Evolutionary conservation across 2,888 invertebrate genomes (phyloP), one percentile per base, ranked within the genome.

Genomic region (Lasioglossum leucozonium): DNA sequence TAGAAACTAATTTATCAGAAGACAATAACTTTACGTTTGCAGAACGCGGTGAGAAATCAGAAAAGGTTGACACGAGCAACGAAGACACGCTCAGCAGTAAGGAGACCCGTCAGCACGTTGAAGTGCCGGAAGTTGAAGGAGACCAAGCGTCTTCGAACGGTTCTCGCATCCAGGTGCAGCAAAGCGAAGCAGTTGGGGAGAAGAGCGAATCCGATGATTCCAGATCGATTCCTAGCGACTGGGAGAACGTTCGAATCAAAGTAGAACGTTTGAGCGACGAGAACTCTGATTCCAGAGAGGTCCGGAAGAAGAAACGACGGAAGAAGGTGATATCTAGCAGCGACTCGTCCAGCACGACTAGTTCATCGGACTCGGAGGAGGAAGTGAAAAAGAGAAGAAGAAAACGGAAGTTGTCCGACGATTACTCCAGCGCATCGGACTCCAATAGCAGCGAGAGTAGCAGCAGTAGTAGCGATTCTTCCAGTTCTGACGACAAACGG

Each of bases 161-260:
- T 55, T 77, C 81, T 2, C 78, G 44, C 3, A 75, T 73, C 40
- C 78, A 89, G 22, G 13, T 72, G 0, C 26, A 75, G 47, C 74
- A 81, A 10, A 55, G 34, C 13, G 81, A 84, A 26, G 84, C 85
- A 44, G 10, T n/a, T 8, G 65, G 22, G 0, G 84, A 89, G 16
- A 86, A 92, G 77, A 75, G 80, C 1, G 84, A 88, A 37, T 86
- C 88, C 4, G 87, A 91, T 5, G 91, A 92, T 34, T 93, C 93
- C n/a, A 86, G 84, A 65, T 92, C 93, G 1, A 88, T 94, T 75
- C 93, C 93, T 0, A 93, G 91, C 26, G 94, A 94, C 72, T 94
- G 94, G 94, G 93, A 94, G 78, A 93, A 93, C 16, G 92, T 93
- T 11, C 88, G 88, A 26, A 93, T 94, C 26, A 94, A 95, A 84